Evolutionary conservation across 2,888 invertebrate species (phyloP).

Genomic region (Emesis russula): DNA sequence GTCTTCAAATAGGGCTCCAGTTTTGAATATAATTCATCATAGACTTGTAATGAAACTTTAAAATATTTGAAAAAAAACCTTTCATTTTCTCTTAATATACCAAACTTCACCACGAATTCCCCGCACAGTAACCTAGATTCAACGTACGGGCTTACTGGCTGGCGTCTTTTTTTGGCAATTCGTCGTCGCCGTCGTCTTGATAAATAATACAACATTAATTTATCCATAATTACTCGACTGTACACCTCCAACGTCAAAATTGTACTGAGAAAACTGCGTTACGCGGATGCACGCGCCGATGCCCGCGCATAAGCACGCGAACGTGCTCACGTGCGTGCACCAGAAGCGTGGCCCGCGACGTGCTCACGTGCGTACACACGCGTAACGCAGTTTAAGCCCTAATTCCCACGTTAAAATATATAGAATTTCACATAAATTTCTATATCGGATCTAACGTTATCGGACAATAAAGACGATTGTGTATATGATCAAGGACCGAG

Average conservation of each 20-base stretch:
- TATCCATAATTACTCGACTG: slow-evolving; percentile 81
- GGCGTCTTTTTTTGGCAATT: slow-evolving; percentile 82
- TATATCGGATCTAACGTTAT: too few relatives aligned
- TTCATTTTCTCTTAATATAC: slow-evolving; percentile 84
- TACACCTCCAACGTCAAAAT: slow-evolving; percentile 69
- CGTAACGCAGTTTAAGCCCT: slow-evolving; percentile 51
- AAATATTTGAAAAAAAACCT: slow-evolving; percentile 40
- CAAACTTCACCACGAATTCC: slow-evolving; percentile 68
- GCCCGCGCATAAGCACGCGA: slow-evolving; percentile 74
- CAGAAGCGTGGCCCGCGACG: slow-evolving; percentile 42
- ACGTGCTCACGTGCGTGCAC: slow-evolving; percentile 78
- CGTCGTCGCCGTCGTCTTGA: slow-evolving; percentile 74
- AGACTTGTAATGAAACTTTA: slow-evolving; percentile 83
- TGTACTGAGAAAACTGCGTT: slow-evolving; percentile 49
- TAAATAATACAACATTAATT: slow-evolving; percentile 82
- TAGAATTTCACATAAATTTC: too few relatives aligned
- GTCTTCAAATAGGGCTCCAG: slow-evolving; percentile 85
- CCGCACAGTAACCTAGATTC: slow-evolving; percentile 86
- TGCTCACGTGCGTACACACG: slow-evolving; percentile 73
- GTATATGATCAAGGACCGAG: too few relatives aligned
- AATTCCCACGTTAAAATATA: too few relatives aligned
- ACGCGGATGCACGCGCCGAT: slow-evolving; percentile 68
- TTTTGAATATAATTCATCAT: slow-evolving; percentile 86
- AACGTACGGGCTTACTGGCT: slow-evolving; percentile 84
- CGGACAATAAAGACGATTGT: too few relatives aligned